phyloP scores from a whole-genome alignment of 2,113 vertebrate species.

The Platichthys flesus region DNA sequence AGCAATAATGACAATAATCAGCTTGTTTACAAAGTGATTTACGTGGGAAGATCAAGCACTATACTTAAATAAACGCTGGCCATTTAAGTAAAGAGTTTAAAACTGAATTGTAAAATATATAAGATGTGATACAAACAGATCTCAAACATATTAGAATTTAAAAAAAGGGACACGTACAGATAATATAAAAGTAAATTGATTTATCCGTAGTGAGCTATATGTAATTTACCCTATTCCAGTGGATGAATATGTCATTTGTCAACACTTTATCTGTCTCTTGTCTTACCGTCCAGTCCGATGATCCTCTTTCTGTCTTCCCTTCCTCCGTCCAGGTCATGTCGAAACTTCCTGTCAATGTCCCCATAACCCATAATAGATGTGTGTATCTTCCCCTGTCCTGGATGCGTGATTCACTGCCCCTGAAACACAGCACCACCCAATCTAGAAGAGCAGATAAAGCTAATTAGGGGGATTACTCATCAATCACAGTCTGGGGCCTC shows the following conservation, averaged over 20 bases:
- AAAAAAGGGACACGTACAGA: neutral
- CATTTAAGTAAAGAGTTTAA: neutral
- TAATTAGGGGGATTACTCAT: slow-evolving; percentile 83
- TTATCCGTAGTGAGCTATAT: neutral
- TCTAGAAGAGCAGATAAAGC: slow-evolving; percentile 85
- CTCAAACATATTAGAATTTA: neutral
- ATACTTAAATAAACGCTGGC: neutral
- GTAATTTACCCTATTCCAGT: neutral
- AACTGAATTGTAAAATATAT: neutral
- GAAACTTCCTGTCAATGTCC: slow-evolving; percentile 64
- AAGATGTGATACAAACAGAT: neutral
- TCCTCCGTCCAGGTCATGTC: slow-evolving; percentile 50
- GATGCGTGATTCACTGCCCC: slow-evolving; percentile 72
- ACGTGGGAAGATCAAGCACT: neutral
- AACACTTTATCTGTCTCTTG: neutral
- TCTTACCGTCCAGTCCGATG: slow-evolving; percentile 3
- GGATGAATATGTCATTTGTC: neutral
- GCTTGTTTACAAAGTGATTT: neutral
- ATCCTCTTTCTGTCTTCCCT: slow-evolving; percentile 31
- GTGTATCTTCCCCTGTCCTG: slow-evolving; percentile 75
- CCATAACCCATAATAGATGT: slow-evolving; percentile 57
- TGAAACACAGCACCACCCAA: slow-evolving; percentile 75
- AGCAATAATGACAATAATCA: neutral
- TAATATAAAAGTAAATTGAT: neutral
- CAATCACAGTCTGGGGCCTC: slow-evolving; percentile 75